Evolutionary conservation across 2,113 vertebrate genomes (phyloP), one percentile per base, ranked within the genome.

Genomic region (Engystomops pustulosus): DNA sequence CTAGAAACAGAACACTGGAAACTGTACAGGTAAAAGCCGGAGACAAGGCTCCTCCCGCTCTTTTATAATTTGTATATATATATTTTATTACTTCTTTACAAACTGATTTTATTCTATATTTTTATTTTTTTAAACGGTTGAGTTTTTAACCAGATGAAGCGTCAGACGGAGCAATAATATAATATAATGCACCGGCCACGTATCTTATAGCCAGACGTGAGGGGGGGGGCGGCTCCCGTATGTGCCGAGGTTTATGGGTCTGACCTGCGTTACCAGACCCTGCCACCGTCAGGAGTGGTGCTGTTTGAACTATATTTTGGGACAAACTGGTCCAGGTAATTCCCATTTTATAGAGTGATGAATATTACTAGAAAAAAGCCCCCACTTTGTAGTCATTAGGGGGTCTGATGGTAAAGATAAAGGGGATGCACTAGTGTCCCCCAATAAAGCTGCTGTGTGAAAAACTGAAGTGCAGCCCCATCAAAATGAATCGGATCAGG

Each of bases 1-100:
- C 30, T 71, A 68, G 41, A 51, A 27, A 30, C 41, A 53, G 1
- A 84, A 84, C 83, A 84, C 83, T 84, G 83, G 83, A 84, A 78
- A 30, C 15, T 84, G 83, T 84, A 84, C 58, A 68, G 49, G 32
- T 55, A 32, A 51, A 69, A 78, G 75, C 62, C 45, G 34, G n/a
- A 30, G 38, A n/a, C n/a, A n/a, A 44, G 8, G 6, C 3, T 23
- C 3, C 4, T 32, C 47, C 51, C 60, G n/a, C n/a, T 60, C 47
- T 70, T n/a, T 70, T 81, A 53, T 81, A 58, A 58, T 72, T 41
- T 82, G 49, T 82, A 82, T 72, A 67, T 72, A 71, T 74, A 77
- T 84, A 67, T 84, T 67, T 78, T 84, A 79, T 32, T 78, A 67
- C 32, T 67, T 25, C 72, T 74, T 79, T 76, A 58, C 8, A 79